Evolutionary conservation across 2,888 invertebrate species (phyloP).

Genomic region (Rutpela maculata): DNA sequence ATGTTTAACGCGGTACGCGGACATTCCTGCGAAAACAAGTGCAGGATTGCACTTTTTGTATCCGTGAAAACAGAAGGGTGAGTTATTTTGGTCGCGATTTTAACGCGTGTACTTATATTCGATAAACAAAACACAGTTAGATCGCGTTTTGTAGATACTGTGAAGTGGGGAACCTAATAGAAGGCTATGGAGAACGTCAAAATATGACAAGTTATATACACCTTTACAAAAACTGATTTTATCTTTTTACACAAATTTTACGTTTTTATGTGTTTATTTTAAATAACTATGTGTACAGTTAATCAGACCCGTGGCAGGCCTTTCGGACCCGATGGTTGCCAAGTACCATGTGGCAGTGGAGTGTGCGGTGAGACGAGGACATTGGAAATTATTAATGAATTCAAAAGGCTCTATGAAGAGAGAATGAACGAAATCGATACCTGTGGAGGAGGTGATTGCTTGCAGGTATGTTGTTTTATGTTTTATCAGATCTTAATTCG

Average conservation of each 20-base stretch:
- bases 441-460: conserved; percentile 72
- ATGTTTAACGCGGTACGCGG: background rate
- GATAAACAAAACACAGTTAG: conserved; percentile 3
- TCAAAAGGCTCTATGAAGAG: conserved; percentile 79
- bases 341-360: conserved; percentile 57
- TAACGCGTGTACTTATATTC: background rate
- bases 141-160: conserved; percentile 18
- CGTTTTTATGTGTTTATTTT: conserved; percentile 48
- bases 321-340: conserved; percentile 59
- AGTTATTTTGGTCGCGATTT: conserved; percentile 16
- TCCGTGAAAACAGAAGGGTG: background rate
- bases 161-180: conserved; percentile 19
- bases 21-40: background rate
- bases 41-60: background rate
- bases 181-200: conserved; percentile 49
- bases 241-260: conserved; percentile 54
- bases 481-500: conserved; percentile 2
- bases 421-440: conserved; percentile 78
- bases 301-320: conserved; percentile 44
- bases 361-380: conserved; percentile 70
- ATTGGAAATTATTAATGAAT: conserved; percentile 77
- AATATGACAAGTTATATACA: conserved; percentile 54
- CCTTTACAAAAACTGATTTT: conserved; percentile 47
- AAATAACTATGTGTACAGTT: conserved; percentile 51
- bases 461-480: conserved; percentile 61